Percentiles rank a stretch among this genome's conserved stretches.
Evolutionary conservation across 2,113 vertebrate species (phyloP).

Genomic region (human (Homo sapiens)): GRCh38 chr12:78777501-78778000

Average conservation of each 20-base stretch:
- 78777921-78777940: not conserved
- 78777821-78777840: not conserved
- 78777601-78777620: too few relatives aligned
- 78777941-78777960: not conserved
- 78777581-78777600: too few relatives aligned
- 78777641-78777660: not conserved
- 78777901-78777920: not conserved
- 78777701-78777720: fast-evolving
- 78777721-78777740: not conserved
- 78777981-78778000: not conserved
- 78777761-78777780: not conserved
- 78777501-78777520: too few relatives aligned
- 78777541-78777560: too few relatives aligned
- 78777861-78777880: not conserved
- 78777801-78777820: not conserved
- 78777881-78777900: not conserved
- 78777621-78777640: too few relatives aligned
- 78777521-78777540: too few relatives aligned
- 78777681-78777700: not conserved
- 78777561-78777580: too few relatives aligned
- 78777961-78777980: not conserved
- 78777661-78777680: not conserved
- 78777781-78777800: fast-evolving
- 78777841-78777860: not conserved
- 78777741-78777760: not conserved